Percentiles rank a stretch among this genome's conserved stretches.
Evolutionary conservation across 2,888 invertebrate species (phyloP).

Genomic region (Autographa pulchrina): DNA sequence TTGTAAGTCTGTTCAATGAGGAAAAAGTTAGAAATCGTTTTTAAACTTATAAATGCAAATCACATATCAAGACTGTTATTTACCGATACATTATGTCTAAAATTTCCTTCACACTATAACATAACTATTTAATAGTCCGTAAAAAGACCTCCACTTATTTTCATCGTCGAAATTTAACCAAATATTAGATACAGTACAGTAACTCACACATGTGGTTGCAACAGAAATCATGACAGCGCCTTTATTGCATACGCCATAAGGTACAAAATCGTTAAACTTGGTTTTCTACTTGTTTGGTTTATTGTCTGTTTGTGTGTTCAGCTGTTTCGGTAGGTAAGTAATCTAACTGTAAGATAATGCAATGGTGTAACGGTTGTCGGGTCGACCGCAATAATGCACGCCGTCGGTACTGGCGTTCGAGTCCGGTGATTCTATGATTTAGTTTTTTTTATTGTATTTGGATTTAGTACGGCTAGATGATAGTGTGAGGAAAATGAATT

Average conservation of each 20-base stretch:
- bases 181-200: slow-evolving; percentile 3
- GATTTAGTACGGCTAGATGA: background rate
- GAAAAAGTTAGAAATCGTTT: too few relatives aligned
- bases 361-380: slow-evolving; percentile 57
- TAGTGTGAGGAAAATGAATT: background rate
- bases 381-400: slow-evolving; percentile 63
- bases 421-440: background rate
- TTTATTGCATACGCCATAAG: background rate
- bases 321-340: slow-evolving; percentile 9
- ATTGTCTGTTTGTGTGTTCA: background rate
- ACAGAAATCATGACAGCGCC: background rate
- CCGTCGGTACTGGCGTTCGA: slow-evolving; percentile 32
- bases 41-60: too few relatives aligned
- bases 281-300: background rate
- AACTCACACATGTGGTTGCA: background rate
- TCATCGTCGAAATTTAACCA: background rate
- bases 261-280: background rate
- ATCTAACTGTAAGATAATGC: slow-evolving; percentile 63
- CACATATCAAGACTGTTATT: background rate
- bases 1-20: too few relatives aligned
- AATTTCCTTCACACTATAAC: slow-evolving; percentile 1
- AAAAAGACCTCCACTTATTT: slow-evolving; percentile 2
- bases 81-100: background rate
- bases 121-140: slow-evolving; percentile 4
- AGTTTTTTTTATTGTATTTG: background rate